Conservation (phyloP, 2,888 invertebrate species). For the Pherbina coryleti region DNA sequence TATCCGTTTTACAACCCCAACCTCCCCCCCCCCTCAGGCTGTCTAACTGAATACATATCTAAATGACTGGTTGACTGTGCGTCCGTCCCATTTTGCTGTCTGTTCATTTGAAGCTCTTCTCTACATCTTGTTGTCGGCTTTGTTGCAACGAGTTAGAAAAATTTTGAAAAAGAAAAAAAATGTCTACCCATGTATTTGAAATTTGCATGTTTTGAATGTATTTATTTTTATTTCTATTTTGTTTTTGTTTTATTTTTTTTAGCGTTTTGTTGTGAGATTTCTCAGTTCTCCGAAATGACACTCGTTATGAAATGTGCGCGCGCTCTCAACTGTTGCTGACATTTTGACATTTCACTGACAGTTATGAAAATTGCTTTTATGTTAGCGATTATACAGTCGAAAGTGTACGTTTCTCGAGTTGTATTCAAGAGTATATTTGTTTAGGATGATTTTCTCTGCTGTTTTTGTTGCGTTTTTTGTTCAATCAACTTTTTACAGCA, state of each 20-base stretch:
- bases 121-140: neutral
- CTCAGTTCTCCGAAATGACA: constrained; percentile 13
- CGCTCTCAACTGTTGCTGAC: constrained; percentile 59
- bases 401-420: neutral
- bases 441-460: too few species aligned
- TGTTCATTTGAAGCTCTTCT: neutral
- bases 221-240: neutral
- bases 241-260: neutral
- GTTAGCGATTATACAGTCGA: neutral
- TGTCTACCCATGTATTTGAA: neutral
- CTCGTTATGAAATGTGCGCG: constrained; percentile 41
- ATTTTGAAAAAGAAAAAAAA: too few species aligned
- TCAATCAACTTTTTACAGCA: constrained; percentile 4
- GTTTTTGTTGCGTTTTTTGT: too few species aligned
- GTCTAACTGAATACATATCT: constrained; percentile 14
- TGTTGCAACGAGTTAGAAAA: neutral
- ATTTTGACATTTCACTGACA: constrained; percentile 61
- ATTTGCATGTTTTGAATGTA: neutral
- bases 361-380: constrained; percentile 53
- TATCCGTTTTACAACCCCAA: neutral
- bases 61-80: constrained; percentile 24
- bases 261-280: neutral
- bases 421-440: neutral
- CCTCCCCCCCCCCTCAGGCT: neutral
- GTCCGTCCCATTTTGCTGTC: constrained; percentile 29